Evolutionary conservation across 2,113 vertebrate genomes (phyloP).

Genomic region (Chionodraco myersi): DNA sequence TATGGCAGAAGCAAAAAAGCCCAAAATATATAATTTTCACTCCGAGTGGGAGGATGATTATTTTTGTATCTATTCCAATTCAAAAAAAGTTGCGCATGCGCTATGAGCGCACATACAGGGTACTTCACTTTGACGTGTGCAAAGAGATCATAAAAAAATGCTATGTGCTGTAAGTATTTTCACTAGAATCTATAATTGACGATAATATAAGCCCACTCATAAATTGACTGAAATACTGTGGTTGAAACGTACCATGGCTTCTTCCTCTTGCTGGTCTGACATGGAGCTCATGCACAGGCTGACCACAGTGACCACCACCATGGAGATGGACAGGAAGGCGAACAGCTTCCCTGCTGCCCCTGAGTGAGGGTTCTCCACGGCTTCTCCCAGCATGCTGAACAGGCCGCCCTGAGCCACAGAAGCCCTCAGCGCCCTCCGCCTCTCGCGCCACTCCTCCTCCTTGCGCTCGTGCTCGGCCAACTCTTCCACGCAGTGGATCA

Average conservation of each 20-base stretch:
- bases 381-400: slow-evolving; percentile 87
- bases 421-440: slow-evolving; percentile 60
- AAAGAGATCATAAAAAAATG: too few relatives aligned
- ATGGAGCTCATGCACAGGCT: slow-evolving; percentile 97
- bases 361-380: slow-evolving; percentile 94
- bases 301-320: slow-evolving; percentile 93
- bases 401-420: slow-evolving; percentile 75
- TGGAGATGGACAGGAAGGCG: slow-evolving; percentile 93
- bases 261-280: slow-evolving; percentile 92
- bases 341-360: slow-evolving; percentile 93
- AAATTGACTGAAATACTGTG: slow-evolving; percentile 53
- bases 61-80: too few relatives aligned
- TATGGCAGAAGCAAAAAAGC: too few relatives aligned
- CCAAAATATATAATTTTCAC: too few relatives aligned
- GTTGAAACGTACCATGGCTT: slow-evolving; percentile 86
- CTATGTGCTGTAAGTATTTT: too few relatives aligned
- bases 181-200: too few relatives aligned
- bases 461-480: slow-evolving; percentile 82
- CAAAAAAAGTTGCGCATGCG: too few relatives aligned
- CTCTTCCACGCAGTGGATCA: slow-evolving; percentile 87
- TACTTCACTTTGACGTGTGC: too few relatives aligned
- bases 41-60: too few relatives aligned
- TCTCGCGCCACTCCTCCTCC: slow-evolving; percentile 82
- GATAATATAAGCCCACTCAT: too few relatives aligned
- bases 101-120: too few relatives aligned